Percentiles rank a stretch among this genome's conserved stretches.
phyloP scores from a whole-genome alignment of 2,113 vertebrate genomes.

The Ursus arctos region DNA sequence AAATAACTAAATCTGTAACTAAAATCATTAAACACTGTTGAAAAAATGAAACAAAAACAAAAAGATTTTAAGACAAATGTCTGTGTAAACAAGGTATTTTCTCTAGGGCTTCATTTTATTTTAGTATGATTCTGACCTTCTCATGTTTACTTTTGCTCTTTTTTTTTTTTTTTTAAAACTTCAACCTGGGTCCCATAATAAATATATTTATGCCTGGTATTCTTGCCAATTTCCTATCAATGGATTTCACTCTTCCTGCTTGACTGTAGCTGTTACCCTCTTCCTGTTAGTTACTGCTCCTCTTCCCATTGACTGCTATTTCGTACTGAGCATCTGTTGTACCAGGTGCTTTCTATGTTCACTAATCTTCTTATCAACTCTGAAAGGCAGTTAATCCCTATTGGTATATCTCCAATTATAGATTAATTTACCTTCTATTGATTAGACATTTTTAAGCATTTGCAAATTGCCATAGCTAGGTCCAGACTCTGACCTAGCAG shows the following conservation, averaged over 20 bases:
- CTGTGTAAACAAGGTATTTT: constrained; percentile 38
- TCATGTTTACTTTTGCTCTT: constrained; percentile 12
- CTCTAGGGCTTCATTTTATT: constrained; percentile 22
- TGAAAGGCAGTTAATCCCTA: neutral
- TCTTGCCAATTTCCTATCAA: neutral
- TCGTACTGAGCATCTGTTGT: neutral
- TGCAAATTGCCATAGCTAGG: neutral
- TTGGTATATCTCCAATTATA: neutral
- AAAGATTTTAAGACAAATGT: constrained; percentile 18
- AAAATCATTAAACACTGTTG: neutral
- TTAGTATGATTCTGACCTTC: constrained; percentile 29
- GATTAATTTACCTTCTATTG: constrained; percentile 55
- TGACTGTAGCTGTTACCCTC: neutral
- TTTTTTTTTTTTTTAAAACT: neutral
- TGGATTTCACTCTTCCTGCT: constrained; percentile 24
- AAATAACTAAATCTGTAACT: constrained; percentile 49
- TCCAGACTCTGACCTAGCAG: neutral
- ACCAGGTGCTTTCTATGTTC: neutral
- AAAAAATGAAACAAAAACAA: constrained; percentile 32
- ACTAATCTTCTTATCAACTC: constrained; percentile 10
- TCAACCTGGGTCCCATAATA: neutral
- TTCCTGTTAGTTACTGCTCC: neutral
- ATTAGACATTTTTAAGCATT: constrained; percentile 43
- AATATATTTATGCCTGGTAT: constrained; percentile 10
- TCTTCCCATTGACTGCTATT: neutral